Evolutionary conservation across 2,797 vertebrate genomes (phyloP).

Genomic region (Eospalax fontanierii): DNA sequence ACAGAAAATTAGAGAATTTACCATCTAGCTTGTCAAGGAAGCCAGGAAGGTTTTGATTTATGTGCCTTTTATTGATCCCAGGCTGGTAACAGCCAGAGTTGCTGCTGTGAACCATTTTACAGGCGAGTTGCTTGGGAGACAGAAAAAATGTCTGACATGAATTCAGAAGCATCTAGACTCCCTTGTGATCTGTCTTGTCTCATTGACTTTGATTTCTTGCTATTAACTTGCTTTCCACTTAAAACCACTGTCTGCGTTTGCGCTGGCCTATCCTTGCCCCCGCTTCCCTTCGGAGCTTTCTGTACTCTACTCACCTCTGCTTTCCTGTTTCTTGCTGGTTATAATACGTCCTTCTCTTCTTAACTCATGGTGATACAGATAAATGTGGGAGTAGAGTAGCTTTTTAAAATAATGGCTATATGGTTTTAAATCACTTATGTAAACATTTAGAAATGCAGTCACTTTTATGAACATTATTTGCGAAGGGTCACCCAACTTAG

Average conservation of each 20-base stretch:
- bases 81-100: background rate
- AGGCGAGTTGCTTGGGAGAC: constrained; percentile 13
- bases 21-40: constrained; percentile 13
- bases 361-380: background rate
- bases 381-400: background rate
- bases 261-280: background rate
- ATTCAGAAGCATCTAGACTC: background rate
- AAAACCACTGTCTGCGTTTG: background rate
- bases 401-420: background rate
- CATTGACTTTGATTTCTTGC: constrained; percentile 37
- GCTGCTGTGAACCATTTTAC: constrained; percentile 3
- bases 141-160: background rate
- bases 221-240: constrained; percentile 1
- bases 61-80: constrained; percentile 45
- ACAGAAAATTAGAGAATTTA: background rate
- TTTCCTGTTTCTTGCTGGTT: background rate
- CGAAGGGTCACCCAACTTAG: accelerated
- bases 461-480: background rate
- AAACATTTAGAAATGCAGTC: background rate
- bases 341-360: background rate
- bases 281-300: background rate
- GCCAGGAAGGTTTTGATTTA: constrained; percentile 15
- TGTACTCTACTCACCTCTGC: too few relatives aligned
- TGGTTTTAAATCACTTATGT: background rate
- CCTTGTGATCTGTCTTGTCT: background rate